Conservation (phyloP, 2,888 invertebrate genomes). For the Noctua comes region DNA sequence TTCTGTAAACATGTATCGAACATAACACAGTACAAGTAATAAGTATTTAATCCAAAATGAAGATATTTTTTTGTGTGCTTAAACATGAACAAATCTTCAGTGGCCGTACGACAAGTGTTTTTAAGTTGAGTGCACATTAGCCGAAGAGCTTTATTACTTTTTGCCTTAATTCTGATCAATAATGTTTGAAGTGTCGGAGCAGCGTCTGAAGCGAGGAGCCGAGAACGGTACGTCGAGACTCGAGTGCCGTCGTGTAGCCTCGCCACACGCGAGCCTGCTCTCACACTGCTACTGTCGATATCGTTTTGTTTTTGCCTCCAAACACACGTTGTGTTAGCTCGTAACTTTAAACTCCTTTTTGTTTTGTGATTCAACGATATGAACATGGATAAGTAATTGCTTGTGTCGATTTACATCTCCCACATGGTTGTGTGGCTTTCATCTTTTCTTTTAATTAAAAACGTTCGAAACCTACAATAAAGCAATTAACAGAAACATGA, state of each 20-base stretch:
- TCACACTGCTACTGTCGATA: constrained; percentile 78
- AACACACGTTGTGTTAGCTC: constrained; percentile 75
- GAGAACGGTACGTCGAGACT: constrained; percentile 38
- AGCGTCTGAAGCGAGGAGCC: constrained; percentile 40
- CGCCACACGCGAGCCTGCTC: constrained; percentile 75
- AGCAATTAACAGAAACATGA: constrained; percentile 47
- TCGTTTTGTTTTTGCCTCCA: constrained; percentile 79
- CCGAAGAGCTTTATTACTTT: constrained; percentile 45
- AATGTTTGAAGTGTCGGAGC: constrained; percentile 55
- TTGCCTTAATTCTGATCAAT: constrained; percentile 51
- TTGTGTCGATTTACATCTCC: constrained; percentile 73
- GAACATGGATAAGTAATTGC: constrained; percentile 82
- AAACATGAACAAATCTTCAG: constrained; percentile 6
- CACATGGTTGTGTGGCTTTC: constrained; percentile 51
- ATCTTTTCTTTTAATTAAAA: constrained; percentile 42
- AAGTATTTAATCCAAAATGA: neutral
- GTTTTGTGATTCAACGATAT: constrained; percentile 77
- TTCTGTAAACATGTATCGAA: neutral
- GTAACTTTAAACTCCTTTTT: constrained; percentile 79
- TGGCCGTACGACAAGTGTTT: constrained; percentile 29
- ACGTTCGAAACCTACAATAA: constrained; percentile 45
- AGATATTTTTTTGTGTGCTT: neutral
- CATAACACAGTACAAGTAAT: neutral
- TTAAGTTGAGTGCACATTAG: constrained; percentile 58
- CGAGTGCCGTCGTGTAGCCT: constrained; percentile 63